phyloP scores from a whole-genome alignment of 2,888 invertebrate species.

The Oeneis ivallda region DNA sequence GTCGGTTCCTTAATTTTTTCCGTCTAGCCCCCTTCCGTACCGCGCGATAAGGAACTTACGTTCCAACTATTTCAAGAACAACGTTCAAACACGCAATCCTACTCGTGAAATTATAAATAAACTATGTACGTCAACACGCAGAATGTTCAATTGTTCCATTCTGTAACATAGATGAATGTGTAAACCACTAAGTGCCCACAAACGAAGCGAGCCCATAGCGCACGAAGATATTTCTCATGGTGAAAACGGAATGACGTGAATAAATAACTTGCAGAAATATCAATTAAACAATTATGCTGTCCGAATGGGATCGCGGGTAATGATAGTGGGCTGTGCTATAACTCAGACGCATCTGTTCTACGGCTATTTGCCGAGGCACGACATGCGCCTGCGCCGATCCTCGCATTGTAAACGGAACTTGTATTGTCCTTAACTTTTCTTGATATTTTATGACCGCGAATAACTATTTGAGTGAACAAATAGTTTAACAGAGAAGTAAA shows the following conservation, averaged over 20 bases:
- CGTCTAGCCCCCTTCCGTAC: too few species aligned
- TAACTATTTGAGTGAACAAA: not conserved
- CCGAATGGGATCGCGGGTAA: constrained; percentile 82
- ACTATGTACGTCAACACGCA: not conserved
- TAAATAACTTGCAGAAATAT: constrained; percentile 82
- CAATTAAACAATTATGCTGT: constrained; percentile 84
- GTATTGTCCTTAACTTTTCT: constrained; percentile 25
- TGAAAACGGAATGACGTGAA: constrained; percentile 77
- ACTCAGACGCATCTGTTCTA: constrained; percentile 81
- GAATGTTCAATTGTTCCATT: too few species aligned
- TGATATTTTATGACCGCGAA: constrained; percentile 10
- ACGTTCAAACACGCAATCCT: not conserved
- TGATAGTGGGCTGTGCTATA: constrained; percentile 80
- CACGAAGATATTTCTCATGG: constrained; percentile 70
- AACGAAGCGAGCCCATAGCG: constrained; percentile 54
- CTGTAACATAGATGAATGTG: constrained; percentile 2
- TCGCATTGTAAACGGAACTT: constrained; percentile 33
- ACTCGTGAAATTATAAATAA: constrained; percentile 4
- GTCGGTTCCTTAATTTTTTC: too few species aligned
- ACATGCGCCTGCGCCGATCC: constrained; percentile 52
- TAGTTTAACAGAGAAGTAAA: too few species aligned
- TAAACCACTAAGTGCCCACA: constrained; percentile 19
- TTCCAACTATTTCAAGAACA: not conserved
- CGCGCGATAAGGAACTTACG: too few species aligned
- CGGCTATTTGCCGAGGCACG: constrained; percentile 80